Evolutionary conservation across 2,888 invertebrate genomes (phyloP).

Genomic region (Polydrusus tereticollis): DNA sequence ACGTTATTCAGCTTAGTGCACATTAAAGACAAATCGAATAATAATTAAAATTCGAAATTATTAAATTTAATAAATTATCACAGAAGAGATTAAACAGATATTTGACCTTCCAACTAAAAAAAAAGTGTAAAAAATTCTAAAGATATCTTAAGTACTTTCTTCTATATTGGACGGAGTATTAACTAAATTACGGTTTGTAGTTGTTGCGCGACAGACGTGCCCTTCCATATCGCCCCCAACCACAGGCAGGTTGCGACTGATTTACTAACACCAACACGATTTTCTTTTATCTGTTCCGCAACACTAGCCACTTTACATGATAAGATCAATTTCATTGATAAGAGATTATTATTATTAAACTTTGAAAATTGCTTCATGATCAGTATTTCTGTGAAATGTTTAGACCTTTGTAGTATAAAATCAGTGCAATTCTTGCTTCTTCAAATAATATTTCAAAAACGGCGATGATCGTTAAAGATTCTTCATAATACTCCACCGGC

Average conservation of each 20-base stretch:
- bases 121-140: constrained; percentile 37
- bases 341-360: neutral
- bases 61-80: constrained; percentile 58
- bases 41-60: constrained; percentile 47
- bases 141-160: constrained; percentile 40
- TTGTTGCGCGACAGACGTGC: constrained; percentile 3
- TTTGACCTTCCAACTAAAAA: constrained; percentile 52
- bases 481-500: too few species aligned
- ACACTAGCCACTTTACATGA: neutral
- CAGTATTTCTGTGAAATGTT: too few species aligned
- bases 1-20: constrained; percentile 9
- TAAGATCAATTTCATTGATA: neutral
- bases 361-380: neutral
- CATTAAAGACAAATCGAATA: constrained; percentile 29
- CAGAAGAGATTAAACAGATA: constrained; percentile 58
- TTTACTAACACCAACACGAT: too few species aligned
- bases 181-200: neutral
- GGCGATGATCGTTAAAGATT: too few species aligned
- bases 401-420: too few species aligned
- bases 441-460: too few species aligned
- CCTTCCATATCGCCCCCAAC: too few species aligned
- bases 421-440: too few species aligned
- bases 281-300: neutral
- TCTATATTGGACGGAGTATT: constrained; percentile 55
- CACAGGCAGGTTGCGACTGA: too few species aligned